Evolutionary conservation across 2,113 vertebrate genomes (phyloP).

Genomic region (Salvelinus sp.): DNA sequence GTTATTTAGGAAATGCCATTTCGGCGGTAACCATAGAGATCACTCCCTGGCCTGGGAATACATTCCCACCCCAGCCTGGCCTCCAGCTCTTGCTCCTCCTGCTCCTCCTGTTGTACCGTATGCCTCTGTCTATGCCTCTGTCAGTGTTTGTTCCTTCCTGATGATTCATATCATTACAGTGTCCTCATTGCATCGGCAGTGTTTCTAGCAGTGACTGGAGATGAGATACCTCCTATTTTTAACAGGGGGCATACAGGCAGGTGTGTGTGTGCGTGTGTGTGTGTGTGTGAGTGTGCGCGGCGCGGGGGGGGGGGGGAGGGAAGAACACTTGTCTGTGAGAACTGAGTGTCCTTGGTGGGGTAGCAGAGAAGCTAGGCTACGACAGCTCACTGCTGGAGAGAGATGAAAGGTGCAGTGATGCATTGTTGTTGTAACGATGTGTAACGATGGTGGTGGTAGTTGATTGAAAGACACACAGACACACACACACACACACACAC

Average conservation of each 20-base stretch:
- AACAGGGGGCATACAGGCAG: conserved; percentile 5
- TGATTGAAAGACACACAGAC: too few relatives aligned
- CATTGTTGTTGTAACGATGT: conserved; percentile 15
- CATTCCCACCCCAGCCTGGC: not conserved
- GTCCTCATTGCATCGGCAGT: conserved; percentile 28
- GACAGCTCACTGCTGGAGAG: not conserved
- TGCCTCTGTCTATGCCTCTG: conserved; percentile 3
- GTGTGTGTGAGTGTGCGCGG: too few relatives aligned
- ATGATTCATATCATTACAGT: conserved; percentile 39
- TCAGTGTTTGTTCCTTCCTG: conserved; percentile 15
- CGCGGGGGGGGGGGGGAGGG: not conserved
- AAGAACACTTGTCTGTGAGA: conserved; percentile 8
- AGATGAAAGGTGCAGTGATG: conserved; percentile 9
- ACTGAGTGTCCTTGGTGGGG: conserved; percentile 28
- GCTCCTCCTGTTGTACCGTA: not conserved
- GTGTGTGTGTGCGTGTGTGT: too few relatives aligned
- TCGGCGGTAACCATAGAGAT: not conserved
- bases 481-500: too few relatives aligned
- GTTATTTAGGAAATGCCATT: too few relatives aligned
- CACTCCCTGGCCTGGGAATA: not conserved
- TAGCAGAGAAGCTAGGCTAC: conserved; percentile 5
- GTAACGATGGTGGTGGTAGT: conserved; percentile 28
- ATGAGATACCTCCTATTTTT: conserved; percentile 27
- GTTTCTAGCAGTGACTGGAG: conserved; percentile 25
- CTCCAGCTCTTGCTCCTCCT: conserved; percentile 1